Base-by-base conservation (phyloP, 2,888 invertebrate genomes). In the Ophion obscuratus region DNA sequence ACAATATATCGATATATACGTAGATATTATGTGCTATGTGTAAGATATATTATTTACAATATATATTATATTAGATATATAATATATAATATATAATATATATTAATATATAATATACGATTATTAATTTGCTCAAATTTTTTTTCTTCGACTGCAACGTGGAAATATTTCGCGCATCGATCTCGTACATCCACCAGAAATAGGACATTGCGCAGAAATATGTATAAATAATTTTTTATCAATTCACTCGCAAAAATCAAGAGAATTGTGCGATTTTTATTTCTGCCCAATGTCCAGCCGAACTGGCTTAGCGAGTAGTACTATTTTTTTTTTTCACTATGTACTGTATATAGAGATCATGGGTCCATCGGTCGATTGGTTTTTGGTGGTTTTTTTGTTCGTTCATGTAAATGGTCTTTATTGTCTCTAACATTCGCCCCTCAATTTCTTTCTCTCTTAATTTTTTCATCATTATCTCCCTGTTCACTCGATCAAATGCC, bases 341-440 rank as follows among this genome's bases (percentile, higher is more conserved):
- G 82, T 87, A 84, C 80, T 92, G 91, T 92, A 92, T 85, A 90
- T 92, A 92, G 89, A 91, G 87, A 90, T 89, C 90, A 90, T 90
- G 89, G 89, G 90, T 90, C 88, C 89, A 90, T 85, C 89, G 89
- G 89, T 91, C 88, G 88, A 89, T 88, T 90, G 90, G 89, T 91
- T 90, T 89, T 87, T 91, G 92, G 90, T 92, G 87, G 89, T 89
- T 88, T 89, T 89, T 31, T 31, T 4, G 31, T 31, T 31, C 4
- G 2, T 31, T 89, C n/a, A n/a, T n/a, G n/a, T n/a, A n/a, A n/a
- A n/a, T n/a, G n/a, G n/a, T n/a, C n/a, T n/a, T n/a, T n/a, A n/a
- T n/a, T n/a, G n/a, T n/a, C n/a, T n/a, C n/a, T n/a, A n/a, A n/a
- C n/a, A n/a, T n/a, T n/a, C n/a, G n/a, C n/a, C n/a, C n/a, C n/a